Conservation (phyloP, 2,888 invertebrate genomes). For the Sinohyriopsis cumingii region DNA sequence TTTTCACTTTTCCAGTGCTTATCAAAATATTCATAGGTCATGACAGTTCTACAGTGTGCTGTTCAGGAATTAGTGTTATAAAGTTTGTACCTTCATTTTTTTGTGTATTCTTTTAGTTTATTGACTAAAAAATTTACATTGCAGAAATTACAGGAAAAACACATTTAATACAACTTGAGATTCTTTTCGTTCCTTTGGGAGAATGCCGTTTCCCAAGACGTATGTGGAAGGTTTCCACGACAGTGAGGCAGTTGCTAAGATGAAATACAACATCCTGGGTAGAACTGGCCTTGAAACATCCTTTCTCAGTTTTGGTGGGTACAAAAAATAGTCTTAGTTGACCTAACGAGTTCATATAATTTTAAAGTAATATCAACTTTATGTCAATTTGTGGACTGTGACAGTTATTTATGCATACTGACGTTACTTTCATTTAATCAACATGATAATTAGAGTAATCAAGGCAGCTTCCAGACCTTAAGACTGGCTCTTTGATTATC, state of each 20-base stretch:
- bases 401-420: neutral
- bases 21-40: no score
- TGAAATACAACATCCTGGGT: slow-evolving; percentile 84
- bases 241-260: slow-evolving; percentile 74
- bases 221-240: slow-evolving; percentile 56
- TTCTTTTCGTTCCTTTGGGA: neutral
- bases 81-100: no score
- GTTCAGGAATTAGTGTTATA: no score
- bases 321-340: neutral
- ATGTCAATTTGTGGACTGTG: neutral
- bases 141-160: neutral
- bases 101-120: no score
- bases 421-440: neutral
- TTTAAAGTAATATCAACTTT: neutral
- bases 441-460: no score
- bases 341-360: neutral
- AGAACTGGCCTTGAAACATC: slow-evolving; percentile 88
- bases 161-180: neutral
- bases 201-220: slow-evolving; percentile 32
- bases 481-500: no score
- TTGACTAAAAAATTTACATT: no score
- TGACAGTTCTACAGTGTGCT: no score
- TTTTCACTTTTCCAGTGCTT: no score
- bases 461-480: no score
- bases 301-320: slow-evolving; percentile 84